phyloP scores from a whole-genome alignment of 2,113 vertebrate species.

The Eidolon helvum region DNA sequence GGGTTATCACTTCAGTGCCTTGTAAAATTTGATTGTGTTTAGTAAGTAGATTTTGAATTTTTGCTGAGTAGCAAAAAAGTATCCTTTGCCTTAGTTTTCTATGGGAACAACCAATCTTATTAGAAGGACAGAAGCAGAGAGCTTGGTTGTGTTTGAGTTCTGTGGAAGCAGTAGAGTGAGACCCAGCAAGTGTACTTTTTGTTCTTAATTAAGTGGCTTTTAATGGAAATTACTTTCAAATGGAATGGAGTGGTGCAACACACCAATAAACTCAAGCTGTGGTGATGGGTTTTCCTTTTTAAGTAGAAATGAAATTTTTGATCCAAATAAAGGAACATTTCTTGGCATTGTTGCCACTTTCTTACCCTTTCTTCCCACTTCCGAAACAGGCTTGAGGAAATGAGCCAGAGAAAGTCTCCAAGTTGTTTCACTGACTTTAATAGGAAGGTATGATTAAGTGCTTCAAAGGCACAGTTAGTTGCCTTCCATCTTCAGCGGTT shows the following conservation, averaged over 20 bases:
- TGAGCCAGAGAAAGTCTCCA: not conserved
- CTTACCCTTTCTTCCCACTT: not conserved
- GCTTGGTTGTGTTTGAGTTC: not conserved
- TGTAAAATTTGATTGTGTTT: conserved; percentile 82
- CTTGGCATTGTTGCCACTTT: not conserved
- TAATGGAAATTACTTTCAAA: not conserved
- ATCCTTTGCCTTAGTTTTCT: not conserved
- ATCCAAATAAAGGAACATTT: not conserved
- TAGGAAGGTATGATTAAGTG: not conserved
- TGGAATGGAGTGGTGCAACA: not conserved
- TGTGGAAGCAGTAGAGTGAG: not conserved
- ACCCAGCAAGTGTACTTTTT: not conserved
- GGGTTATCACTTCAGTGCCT: conserved; percentile 78
- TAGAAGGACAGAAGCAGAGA: not conserved
- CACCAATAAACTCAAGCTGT: not conserved
- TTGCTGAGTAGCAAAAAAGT: conserved; percentile 60
- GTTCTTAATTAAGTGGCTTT: not conserved
- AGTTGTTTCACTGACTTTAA: not conserved
- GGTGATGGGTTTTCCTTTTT: not conserved
- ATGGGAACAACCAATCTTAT: not conserved
- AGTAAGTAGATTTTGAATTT: conserved; percentile 70
- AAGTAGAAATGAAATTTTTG: not conserved
- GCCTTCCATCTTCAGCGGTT: not conserved
- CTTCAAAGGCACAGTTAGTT: not conserved
- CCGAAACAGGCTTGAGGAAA: not conserved